Evolutionary conservation across 2,888 invertebrate species (phyloP).

Genomic region (Limnephilus auricula): DNA sequence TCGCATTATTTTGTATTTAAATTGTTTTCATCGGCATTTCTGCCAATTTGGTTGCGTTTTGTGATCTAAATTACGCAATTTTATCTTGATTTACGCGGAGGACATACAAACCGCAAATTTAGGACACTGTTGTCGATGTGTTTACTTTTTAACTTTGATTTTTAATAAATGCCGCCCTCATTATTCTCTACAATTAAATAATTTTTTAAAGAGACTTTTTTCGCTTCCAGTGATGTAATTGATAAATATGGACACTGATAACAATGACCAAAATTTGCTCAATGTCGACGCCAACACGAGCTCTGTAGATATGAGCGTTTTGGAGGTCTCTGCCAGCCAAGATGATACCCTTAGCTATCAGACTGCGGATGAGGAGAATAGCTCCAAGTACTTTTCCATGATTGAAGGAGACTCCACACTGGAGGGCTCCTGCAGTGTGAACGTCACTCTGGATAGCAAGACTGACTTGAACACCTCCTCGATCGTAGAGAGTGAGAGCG

Average conservation of each 20-base stretch:
- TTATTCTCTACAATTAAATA: not conserved
- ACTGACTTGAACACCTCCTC: slow-evolving; percentile 17
- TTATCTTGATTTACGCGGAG: slow-evolving; percentile 30
- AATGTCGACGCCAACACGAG: slow-evolving; percentile 53
- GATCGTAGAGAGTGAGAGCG: not conserved
- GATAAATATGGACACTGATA: slow-evolving; percentile 57
- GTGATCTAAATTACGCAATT: slow-evolving; percentile 48
- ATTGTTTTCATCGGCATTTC: not conserved
- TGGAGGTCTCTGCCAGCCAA: slow-evolving; percentile 51
- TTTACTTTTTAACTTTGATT: slow-evolving; percentile 27
- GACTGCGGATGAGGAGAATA: slow-evolving; percentile 73
- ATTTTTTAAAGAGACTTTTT: not conserved
- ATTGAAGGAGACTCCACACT: slow-evolving; percentile 72
- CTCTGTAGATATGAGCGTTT: slow-evolving; percentile 47
- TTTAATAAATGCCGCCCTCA: not conserved
- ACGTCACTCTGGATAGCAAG: slow-evolving; percentile 51
- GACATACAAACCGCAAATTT: slow-evolving; percentile 31
- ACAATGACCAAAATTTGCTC: slow-evolving; percentile 32
- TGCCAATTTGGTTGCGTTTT: slow-evolving; percentile 2
- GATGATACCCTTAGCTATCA: slow-evolving; percentile 69
- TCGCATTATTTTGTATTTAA: slow-evolving; percentile 1
- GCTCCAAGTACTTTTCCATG: slow-evolving; percentile 75
- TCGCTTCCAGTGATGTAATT: slow-evolving; percentile 48
- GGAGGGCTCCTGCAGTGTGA: slow-evolving; percentile 51
- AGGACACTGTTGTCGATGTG: slow-evolving; percentile 42